These are phyloP conservation scores for Rhinophrynus dorsalis DNA, from an alignment of 2,797 vertebrate species.

Conservation along the genomic window DNA sequence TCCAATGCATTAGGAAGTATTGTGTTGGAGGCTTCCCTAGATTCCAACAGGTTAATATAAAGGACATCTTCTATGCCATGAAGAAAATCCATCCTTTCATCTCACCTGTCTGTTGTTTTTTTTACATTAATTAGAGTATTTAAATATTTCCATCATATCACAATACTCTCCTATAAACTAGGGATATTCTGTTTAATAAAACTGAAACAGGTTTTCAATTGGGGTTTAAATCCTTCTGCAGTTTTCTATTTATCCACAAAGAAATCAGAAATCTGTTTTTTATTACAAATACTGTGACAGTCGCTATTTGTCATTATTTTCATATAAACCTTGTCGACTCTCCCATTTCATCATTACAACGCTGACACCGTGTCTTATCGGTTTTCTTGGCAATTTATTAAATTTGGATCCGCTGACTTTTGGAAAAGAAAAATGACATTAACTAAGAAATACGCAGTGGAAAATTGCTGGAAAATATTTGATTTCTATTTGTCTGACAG, in stretches of 20 bases:
- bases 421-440: conserved; percentile 31
- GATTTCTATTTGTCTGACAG: conserved; percentile 16
- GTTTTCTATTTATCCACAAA: background rate
- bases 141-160: too few relatives aligned
- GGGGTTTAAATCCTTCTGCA: too few relatives aligned
- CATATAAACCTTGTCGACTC: background rate
- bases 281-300: conserved; percentile 10
- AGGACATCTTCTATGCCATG: too few relatives aligned
- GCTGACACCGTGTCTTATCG: conserved; percentile 28
- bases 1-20: too few relatives aligned
- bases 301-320: conserved; percentile 32
- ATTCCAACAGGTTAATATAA: too few relatives aligned
- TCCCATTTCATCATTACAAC: conserved; percentile 31
- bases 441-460: background rate
- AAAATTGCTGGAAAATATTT: conserved; percentile 26
- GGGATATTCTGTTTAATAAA: background rate
- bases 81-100: too few relatives aligned
- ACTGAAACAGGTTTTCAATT: background rate
- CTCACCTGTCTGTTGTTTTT: too few relatives aligned
- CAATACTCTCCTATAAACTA: too few relatives aligned
- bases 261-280: conserved; percentile 16
- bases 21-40: too few relatives aligned
- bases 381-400: conserved; percentile 31
- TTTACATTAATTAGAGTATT: too few relatives aligned
- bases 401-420: conserved; percentile 26